Base-by-base conservation (phyloP, 2,113 vertebrate genomes). In the Sylvicapra grimmia region DNA sequence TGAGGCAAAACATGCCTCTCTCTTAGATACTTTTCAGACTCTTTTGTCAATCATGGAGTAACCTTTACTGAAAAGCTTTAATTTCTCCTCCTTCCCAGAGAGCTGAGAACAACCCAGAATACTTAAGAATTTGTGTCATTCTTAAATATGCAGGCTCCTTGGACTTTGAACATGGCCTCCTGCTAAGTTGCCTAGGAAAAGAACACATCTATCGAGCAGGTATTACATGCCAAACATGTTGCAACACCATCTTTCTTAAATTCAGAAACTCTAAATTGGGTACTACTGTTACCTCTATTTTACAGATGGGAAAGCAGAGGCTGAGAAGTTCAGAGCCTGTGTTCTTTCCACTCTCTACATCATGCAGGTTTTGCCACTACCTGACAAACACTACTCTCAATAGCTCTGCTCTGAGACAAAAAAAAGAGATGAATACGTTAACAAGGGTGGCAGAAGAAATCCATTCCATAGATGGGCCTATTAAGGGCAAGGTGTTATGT, bases 71-170 rank as follows among this genome's bases (percentile, higher is more conserved):
- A 90, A 94, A 92, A 95, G 51, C 51, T 51, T 1, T 7, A 47
- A 25, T 47, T 79, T 85, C 36, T 75, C 61, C 36, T 94, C 61
- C 29, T 94, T 91, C 51, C 47, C 83, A 51, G 59, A 97, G 47
- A 89, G 83, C 40, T 25, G 23, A 63, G 83, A 90, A 63, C 44
- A 91, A 61, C 31, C 15, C 49, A 82, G 65, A 58, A 93, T 14
- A 63, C 16, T 53, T 27, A 44, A 29, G 59, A 63, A 63, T 77
- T 51, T 93, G 47, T 65, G 44, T 6, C n/a, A 65, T n/a, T 93
- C 36, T 47, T 58, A 85, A 68, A 77, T 49, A 85, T 18, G 23
- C 75, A 89, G 68, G n/a, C 8, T 8, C 85, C 27, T 59, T 36
- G 29, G 47, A 83, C n/a, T 96, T n/a, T 44, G 54, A 44, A 19